Evolutionary conservation across 2,113 vertebrate species (phyloP).

Genomic region (Ptyas mucosa): DNA sequence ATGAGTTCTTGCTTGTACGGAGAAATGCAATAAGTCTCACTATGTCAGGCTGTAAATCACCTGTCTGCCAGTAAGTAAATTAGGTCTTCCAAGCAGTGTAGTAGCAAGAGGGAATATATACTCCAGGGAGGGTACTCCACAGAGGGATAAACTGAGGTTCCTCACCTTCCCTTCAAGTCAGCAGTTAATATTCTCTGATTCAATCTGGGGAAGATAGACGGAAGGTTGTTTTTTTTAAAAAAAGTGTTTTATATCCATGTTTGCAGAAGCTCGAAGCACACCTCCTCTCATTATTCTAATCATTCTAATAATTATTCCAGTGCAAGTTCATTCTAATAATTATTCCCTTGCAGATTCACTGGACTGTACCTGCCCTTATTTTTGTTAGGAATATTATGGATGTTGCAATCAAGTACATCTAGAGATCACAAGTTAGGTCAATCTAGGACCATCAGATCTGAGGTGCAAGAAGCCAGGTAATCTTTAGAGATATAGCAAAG

Average conservation of each 20-base stretch:
- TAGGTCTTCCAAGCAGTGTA: not conserved
- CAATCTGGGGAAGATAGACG: not conserved
- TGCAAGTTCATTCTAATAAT: not conserved
- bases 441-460: not conserved
- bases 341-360: not conserved
- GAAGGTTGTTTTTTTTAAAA: not conserved
- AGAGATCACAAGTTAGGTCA: not conserved
- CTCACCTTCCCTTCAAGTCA: not conserved
- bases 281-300: not conserved
- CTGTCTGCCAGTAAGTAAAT: not conserved
- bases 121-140: not conserved
- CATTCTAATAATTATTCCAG: not conserved
- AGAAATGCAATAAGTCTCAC: not conserved
- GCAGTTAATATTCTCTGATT: not conserved
- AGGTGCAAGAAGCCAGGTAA: not conserved
- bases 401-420: not conserved
- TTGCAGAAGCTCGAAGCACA: not conserved
- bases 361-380: not conserved
- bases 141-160: not conserved
- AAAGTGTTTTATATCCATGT: not conserved
- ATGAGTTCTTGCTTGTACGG: not conserved
- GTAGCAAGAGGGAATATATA: not conserved
- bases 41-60: not conserved
- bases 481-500: not conserved
- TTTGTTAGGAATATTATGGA: not conserved